Base-by-base conservation (phyloP, 2,888 invertebrate species). In the Tachystola acroxantha region DNA sequence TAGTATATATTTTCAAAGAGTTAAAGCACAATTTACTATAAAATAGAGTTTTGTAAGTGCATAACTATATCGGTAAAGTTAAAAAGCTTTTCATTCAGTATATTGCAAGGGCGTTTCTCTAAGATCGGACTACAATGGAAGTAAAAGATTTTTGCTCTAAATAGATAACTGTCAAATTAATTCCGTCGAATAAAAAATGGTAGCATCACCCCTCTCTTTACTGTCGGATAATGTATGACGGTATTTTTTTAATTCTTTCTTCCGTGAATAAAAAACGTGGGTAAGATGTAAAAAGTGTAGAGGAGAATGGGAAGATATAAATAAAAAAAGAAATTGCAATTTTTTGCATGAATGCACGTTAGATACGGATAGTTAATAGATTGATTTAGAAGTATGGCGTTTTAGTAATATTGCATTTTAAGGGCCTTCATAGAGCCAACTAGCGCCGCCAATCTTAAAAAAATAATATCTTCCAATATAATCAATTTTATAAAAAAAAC, bases 241-340 rank as follows among this genome's bases (percentile, higher is more conserved):
- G 27, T 7, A 51, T 58, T 61, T 65, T 67, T 70, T 67, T 56
- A 41, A 33, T 53, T 53, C 45, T 53, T 48, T 59, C 56, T 63
- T 57, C 50, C 48, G 52, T 46, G 47, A 49, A 59, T 54, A 71
- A 78, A 80, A 78, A 79, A 71, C 78, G 80, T 82, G 82, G 79
- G 79, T 79, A 74, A 58, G 47, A 39, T 12, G 37, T 42, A 54
- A 59, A 53, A 52, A 45, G 37, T 42, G 37, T 29, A 48, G 46
- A 42, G 39, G n/a, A 24, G 36, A 45, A 53, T 42, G 36, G 43
- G 39, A 36, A 47, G 44, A 53, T 50, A 47, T 2, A 24, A 24
- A 24, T 24, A 4, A n/a, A 24, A 4, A 42, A 40, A 34, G 19
- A 39, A 35, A 35, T 34, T 32, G 31, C 28, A 10, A 30, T 39